phyloP scores from a whole-genome alignment of 2,888 invertebrate genomes.

The Brachynemurus nebulosus region DNA sequence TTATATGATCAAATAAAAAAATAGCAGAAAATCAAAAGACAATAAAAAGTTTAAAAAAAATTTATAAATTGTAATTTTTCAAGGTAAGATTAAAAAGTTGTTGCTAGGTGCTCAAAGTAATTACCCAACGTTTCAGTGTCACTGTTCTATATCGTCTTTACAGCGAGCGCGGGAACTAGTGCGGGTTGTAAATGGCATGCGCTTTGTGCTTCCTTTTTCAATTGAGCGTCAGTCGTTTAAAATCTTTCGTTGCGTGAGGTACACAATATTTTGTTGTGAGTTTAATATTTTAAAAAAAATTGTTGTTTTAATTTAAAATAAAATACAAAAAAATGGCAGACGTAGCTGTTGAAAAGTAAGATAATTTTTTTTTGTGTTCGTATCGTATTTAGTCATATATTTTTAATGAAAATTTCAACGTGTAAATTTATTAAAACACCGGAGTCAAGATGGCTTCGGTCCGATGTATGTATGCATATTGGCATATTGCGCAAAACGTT shows the following conservation, averaged over 20 bases:
- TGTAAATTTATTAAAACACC: conserved; percentile 1
- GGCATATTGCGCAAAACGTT: conserved; percentile 1
- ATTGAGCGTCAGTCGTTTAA: conserved; percentile 17
- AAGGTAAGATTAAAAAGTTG: background rate
- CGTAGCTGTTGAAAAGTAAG: conserved; percentile 48
- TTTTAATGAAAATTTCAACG: background rate
- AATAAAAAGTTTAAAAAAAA: background rate
- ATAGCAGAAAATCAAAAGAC: too few species aligned
- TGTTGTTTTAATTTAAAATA: conserved; percentile 12
- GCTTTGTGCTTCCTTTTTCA: conserved; percentile 15
- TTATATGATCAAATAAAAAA: too few species aligned
- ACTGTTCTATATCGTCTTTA: conserved; percentile 14
- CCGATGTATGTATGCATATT: background rate
- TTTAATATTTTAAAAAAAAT: conserved; percentile 14
- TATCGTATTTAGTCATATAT: background rate
- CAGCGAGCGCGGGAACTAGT: conserved; percentile 17
- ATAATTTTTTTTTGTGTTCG: conserved; percentile 22
- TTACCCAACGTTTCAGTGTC: conserved; percentile 11
- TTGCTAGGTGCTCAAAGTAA: conserved; percentile 10
- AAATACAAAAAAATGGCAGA: conserved; percentile 45
- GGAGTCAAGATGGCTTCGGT: background rate
- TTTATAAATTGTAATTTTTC: background rate
- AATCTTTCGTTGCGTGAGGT: conserved; percentile 8
- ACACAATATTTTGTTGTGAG: conserved; percentile 10
- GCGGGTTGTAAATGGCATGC: conserved; percentile 5